Evolutionary conservation across 2,113 vertebrate species (phyloP), one percentile per base, ranked within the genome.

Genomic region (Syngnathoides biaculeatus): DNA sequence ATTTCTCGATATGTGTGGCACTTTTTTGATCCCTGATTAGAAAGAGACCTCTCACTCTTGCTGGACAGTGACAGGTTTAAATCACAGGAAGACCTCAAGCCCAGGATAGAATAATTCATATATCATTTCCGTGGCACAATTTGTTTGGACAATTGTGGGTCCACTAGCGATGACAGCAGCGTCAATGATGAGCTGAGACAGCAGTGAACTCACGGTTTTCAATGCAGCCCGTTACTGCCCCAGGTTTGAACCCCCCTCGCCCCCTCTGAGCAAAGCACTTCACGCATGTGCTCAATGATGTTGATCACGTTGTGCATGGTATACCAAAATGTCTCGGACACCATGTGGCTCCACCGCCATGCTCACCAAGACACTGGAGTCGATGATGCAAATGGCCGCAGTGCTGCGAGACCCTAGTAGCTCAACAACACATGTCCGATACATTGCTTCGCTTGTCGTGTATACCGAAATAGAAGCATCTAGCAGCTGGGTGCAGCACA

Each of bases 401-500:
- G 2, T 35, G n/a, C n/a, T n/a, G n/a, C n/a, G n/a, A n/a, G n/a
- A n/a, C n/a, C n/a, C n/a, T n/a, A n/a, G 1, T 35, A 35, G 30
- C 52, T 35, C 2, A 22, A 6, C 7, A 67, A 22, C 66, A 77
- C 52, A 68, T 72, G 52, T 68, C 52, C 43, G 68, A 74, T 85
- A 84, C 84, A 81, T 63, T 79, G 75, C 72, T 75, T 60, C 62
- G 79, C 52, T 70, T 74, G 77, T 11, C 59, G 73, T 61, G 77
- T 65, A 69, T 79, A 90, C 91, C 74, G 88, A 93, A 92, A 93
- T 92, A 93, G 92, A 88, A 77, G 75, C 55, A 79, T 72, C 35
- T 64, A 74, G 87, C 91, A 91, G 87, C 90, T 91, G 90, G 79
- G 73, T 58, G 78, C 71, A 71, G 72, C 48, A 72, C 57, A 65